phyloP scores from a whole-genome alignment of 1,140 invertebrate species.

The Ostrea edulis region DNA sequence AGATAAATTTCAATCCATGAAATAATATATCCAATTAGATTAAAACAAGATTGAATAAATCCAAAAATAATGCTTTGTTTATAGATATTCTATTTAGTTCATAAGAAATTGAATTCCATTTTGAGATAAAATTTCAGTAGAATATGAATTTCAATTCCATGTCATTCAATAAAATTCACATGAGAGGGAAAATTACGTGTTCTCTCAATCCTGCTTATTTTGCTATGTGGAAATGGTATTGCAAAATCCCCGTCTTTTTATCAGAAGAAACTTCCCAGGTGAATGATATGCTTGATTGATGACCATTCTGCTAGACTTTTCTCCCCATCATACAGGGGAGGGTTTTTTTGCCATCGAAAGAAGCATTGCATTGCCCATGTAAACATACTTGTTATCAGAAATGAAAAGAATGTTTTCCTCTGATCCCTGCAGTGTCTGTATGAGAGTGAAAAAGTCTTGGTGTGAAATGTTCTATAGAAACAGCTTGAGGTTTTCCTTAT shows the following conservation, averaged over 20 bases:
- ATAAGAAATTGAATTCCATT: neutral
- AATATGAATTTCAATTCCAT: neutral
- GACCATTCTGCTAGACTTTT: neutral
- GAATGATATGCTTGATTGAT: conserved; percentile 19
- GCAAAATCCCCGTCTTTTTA: neutral
- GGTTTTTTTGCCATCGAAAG: neutral
- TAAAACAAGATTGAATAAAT: neutral
- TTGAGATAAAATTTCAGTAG: neutral
- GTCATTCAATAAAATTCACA: neutral
- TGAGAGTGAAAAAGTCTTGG: neutral
- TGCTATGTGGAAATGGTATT: neutral
- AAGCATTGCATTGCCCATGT: conserved; percentile 30
- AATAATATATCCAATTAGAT: neutral
- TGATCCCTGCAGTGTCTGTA: neutral
- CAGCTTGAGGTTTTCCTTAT: too few relatives aligned
- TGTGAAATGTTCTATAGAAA: neutral
- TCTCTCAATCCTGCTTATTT: neutral
- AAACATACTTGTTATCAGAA: conserved; percentile 33
- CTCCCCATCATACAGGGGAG: neutral
- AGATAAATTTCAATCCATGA: neutral
- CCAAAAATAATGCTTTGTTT: neutral
- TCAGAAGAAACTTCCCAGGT: neutral
- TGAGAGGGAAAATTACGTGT: neutral
- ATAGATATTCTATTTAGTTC: neutral
- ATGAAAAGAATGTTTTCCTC: neutral